Conservation (phyloP, 1,140 invertebrate species). For the Eurosta solidaginis region DNA sequence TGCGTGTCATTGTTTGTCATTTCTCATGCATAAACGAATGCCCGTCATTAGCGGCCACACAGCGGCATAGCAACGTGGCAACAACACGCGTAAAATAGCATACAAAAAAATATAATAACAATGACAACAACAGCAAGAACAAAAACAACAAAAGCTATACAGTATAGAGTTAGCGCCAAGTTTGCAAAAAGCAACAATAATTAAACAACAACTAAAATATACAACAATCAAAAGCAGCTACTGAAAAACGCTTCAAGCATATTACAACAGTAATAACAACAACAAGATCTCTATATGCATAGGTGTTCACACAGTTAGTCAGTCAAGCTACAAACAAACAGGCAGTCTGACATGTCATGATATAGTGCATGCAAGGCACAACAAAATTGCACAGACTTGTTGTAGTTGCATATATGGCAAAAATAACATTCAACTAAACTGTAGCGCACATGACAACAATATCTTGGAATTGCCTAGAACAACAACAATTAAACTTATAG, state of each 20-base stretch:
- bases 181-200: neutral
- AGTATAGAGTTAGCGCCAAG: neutral
- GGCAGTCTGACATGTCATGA: neutral
- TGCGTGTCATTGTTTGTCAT: conserved; percentile 17
- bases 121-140: neutral
- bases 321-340: neutral
- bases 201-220: neutral
- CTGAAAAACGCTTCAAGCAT: neutral
- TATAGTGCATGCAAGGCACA: neutral
- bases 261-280: neutral
- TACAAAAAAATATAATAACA: neutral
- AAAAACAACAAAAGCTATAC: neutral
- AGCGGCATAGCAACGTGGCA: neutral
- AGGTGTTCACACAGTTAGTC: neutral
- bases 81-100: too few relatives aligned
- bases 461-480: neutral
- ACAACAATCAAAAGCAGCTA: neutral
- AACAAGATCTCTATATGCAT: neutral
- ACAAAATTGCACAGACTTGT: conserved; percentile 2
- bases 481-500: too few relatives aligned
- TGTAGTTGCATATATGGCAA: neutral
- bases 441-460: conserved; percentile 1
- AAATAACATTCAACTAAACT: neutral
- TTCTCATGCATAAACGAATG: neutral
- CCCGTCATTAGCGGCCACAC: conserved; percentile 9